These are phyloP conservation scores for Fregetta grallaria DNA, from an alignment of 2,113 vertebrate species.

Conservation along the genomic window DNA sequence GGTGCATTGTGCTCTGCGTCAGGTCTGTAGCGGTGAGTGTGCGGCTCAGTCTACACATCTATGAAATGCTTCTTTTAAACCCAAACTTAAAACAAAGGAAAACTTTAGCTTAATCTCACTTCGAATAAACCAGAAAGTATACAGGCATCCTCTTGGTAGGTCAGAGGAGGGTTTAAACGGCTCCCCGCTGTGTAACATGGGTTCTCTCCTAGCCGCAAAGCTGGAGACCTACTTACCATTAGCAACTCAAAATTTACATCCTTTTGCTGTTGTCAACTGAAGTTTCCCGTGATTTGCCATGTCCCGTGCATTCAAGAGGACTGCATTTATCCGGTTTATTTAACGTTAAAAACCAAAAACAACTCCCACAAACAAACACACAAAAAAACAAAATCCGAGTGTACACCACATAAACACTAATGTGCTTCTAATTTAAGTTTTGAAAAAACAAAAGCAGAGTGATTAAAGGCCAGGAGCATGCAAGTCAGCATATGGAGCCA, in stretches of 20 bases:
- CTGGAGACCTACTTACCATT: neutral
- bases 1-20: neutral
- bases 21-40: neutral
- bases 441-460: slow-evolving; percentile 7
- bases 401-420: neutral
- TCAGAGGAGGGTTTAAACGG: neutral
- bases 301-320: neutral
- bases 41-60: neutral
- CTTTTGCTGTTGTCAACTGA: neutral
- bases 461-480: slow-evolving; percentile 7
- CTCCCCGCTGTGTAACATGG: neutral
- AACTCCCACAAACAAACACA: neutral
- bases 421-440: slow-evolving; percentile 23
- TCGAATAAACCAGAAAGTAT: neutral
- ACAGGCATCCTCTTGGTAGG: neutral
- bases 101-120: neutral
- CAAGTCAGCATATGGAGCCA: slow-evolving; percentile 6
- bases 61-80: neutral
- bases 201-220: neutral
- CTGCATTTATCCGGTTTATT: neutral
- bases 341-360: neutral
- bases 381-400: rapidly evolving
- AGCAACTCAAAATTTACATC: neutral
- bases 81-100: neutral
- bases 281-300: neutral